Base-by-base conservation (phyloP, 2,113 vertebrate genomes). In the Chionodraco myersi region DNA sequence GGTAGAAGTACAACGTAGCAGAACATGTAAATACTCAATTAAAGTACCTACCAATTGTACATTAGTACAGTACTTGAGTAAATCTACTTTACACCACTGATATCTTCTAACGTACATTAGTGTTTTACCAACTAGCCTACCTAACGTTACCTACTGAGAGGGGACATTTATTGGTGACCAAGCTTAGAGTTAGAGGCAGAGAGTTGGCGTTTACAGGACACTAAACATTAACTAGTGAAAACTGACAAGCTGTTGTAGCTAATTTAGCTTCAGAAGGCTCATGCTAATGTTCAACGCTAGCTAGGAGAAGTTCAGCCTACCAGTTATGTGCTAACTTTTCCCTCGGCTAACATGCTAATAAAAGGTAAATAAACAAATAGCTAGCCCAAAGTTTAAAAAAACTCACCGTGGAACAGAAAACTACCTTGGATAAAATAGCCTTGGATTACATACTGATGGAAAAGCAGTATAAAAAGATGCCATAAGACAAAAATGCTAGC, bases 281-380 rank as follows among this genome's bases (percentile, higher is more conserved):
- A 7, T 54, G 56, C 67, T 75, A 60, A 57, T 58, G 16, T 45
- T 76, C 53, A 59, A 23, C 36, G 68, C 85, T 79, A 89, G 86
- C 86, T 80, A 58, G 45, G 3, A 67, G 54, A 85, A 84, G 74
- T 89, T 81, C 68, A 80, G 72, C 83, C 68, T 80, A 48, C 67
- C 75, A 82, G 73, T 72, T 59, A 26, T 86, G 49, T 44, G 87
- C 87, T 88, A 91, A 92, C 90, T 92, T 90, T 41, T 87, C 34
- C 51, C 54, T 21, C 47, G 5, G 86, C 90, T 89, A 90, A 83
- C 88, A 65, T 65, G 90, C 90, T 86, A 91, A 83, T 72, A 30
- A 6, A 71, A 86, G 72, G 72, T 78, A 86, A 81, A 88, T 82
- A 83, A 90, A 84, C 65, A 85, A 45, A 52, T 30, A 58, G 13